Evolutionary conservation across 2,797 vertebrate species (phyloP), one percentile per base, ranked within the genome.

Genomic region (Diceros bicornis): DNA sequence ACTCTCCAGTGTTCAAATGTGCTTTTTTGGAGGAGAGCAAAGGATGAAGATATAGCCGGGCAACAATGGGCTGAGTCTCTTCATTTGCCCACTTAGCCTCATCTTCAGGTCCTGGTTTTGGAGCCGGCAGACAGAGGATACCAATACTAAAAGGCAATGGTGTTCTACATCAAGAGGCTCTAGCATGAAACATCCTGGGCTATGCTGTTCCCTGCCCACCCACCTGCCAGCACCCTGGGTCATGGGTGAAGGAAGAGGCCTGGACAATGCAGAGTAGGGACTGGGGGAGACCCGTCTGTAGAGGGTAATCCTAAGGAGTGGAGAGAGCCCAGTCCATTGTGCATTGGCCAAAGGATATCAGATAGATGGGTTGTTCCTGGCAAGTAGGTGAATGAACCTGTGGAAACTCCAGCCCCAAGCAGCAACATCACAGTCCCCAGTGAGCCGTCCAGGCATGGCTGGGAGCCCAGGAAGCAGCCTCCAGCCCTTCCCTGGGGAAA

Each of bases 201-300:
- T 57, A 0, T 57, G 11, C 41, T 47, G 11, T 37, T 68, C 29
- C 13, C 41, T 50, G 10, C 6, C 27, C 57, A 44, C 34, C 32
- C n/a, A 4, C 41, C 59, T 64, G 10, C 37, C 11, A 3, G 9
- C 74, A 50, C 29, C 2, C 23, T 37, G 27, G 20, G 11, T 41
- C 37, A 16, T 5, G 23, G 64, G 16, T 34, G 16, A 89, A 32
- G 44, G 52, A 79, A 72, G 81, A 78, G 21, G 34, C 25, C 20
- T 20, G 14, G 13, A 29, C 14, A 7, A 4, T 16, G 29, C 23
- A 66, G n/a, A 32, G 4, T 10, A 78, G 37, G 32, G 6, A 6
- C 52, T 32, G n/a, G 18, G 27, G 23, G 4, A 68, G 57, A 6
- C 25, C 12, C 10, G 1, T 6, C 4, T 50, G 0, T 6, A 25